Base-by-base conservation (phyloP, 2,113 vertebrate species). In the Speoplatyrhinus poulsoni region DNA sequence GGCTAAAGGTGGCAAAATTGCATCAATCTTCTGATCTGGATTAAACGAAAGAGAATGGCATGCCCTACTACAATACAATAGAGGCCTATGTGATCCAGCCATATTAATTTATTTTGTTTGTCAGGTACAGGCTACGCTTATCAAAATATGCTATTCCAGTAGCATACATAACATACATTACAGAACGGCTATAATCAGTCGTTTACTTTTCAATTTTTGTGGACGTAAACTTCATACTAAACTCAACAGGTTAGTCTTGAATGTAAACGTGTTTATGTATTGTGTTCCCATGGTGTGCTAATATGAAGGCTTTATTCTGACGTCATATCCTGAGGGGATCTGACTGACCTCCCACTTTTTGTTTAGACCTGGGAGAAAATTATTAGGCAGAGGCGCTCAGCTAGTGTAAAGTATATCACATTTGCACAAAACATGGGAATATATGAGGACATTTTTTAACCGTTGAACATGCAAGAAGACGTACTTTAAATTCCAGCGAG, bases 321-420 rank as follows among this genome's bases (percentile, higher is more conserved):
- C 90, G 93, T 90, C 89, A 93, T 73, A 72, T 93, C 93, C 93
- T 26, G 90, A 53, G 64, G 58, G 62, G 77, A 85, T 82, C 83
- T 75, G 41, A 80, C 84, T 75, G 41, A 80, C 84, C 86, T 90
- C 82, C 78, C 79, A 82, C 76, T 84, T 85, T 88, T 87, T 86
- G 81, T 85, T 79, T 76, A 89, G 80, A 86, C 69, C 62, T 36
- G 64, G 49, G 62, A 69, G 81, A 82, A 83, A 69, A 80, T 73
- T 50, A 76, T 61, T 79, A 53, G 63, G 60, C 62, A 58, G 73
- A 48, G 65, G 2, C 26, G 16, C 52, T 67, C 59, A 41, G 17
- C 6, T 46, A 12, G 33, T 12, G 47, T 74, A 15, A 52, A 8
- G 11, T 53, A 53, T 41, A 61, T 17, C 53, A 12, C n/a, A 9